These are phyloP conservation scores for Drosophila pruinosa DNA, from an alignment of 1,140 invertebrate genomes.

Conservation along the genomic window DNA sequence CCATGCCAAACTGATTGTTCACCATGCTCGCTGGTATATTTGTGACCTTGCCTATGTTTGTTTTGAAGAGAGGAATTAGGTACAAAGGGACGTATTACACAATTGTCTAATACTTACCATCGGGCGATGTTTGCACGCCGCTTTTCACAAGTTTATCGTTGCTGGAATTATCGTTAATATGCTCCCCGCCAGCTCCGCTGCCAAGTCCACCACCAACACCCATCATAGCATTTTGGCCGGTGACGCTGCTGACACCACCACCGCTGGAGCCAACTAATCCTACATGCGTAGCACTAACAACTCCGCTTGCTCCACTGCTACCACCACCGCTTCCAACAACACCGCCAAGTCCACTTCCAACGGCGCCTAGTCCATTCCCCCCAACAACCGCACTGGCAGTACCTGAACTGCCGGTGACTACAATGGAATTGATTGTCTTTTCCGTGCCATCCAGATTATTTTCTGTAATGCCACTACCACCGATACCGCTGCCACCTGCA, in stretches of 20 bases:
- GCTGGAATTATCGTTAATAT: slow-evolving; percentile 82
- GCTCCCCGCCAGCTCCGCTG: slow-evolving; percentile 59
- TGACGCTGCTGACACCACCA: slow-evolving; percentile 78
- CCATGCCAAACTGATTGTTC: slow-evolving; percentile 99
- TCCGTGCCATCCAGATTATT: slow-evolving; percentile 81
- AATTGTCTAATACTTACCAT: slow-evolving; percentile 86
- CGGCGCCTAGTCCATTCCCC: slow-evolving; percentile 63
- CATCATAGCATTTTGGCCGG: slow-evolving; percentile 69
- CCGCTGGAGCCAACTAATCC: slow-evolving; percentile 67
- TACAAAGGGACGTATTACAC: neutral
- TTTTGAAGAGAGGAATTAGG: slow-evolving; percentile 28
- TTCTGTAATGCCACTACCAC: slow-evolving; percentile 58
- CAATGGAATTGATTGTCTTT: slow-evolving; percentile 82
- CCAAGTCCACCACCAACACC: slow-evolving; percentile 69
- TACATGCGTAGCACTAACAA: slow-evolving; percentile 66
- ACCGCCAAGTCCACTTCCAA: slow-evolving; percentile 69
- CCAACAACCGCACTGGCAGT: slow-evolving; percentile 59
- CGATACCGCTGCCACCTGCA: slow-evolving; percentile 30
- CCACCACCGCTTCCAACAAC: slow-evolving; percentile 63
- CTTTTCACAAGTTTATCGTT: slow-evolving; percentile 86
- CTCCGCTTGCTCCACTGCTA: slow-evolving; percentile 79
- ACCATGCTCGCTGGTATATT: slow-evolving; percentile 99
- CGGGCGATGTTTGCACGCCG: slow-evolving; percentile 96
- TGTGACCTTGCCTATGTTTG: slow-evolving; percentile 92
- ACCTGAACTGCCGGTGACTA: slow-evolving; percentile 81